Evolutionary conservation across 2,797 vertebrate genomes (phyloP).

Genomic region (Artibeus lituratus): DNA sequence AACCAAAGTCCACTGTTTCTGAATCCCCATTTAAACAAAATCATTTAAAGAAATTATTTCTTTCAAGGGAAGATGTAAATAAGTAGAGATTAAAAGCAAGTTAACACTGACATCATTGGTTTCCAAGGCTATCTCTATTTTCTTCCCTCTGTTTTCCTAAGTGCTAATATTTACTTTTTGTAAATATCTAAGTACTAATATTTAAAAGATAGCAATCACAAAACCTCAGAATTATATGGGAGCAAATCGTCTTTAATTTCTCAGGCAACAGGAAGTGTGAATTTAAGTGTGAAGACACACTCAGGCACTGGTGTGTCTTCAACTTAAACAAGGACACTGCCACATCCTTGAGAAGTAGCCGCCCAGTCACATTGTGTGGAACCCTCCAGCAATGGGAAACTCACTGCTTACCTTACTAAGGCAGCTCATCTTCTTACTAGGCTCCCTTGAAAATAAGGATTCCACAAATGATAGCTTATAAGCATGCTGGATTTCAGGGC

Average conservation of each 20-base stretch:
- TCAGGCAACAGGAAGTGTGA: neutral
- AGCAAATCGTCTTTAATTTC: neutral
- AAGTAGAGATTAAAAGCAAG: conserved; percentile 6
- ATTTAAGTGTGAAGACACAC: neutral
- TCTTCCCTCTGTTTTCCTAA: neutral
- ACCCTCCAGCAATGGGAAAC: neutral
- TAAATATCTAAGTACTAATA: neutral
- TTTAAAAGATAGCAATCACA: neutral
- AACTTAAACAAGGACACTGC: neutral
- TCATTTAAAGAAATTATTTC: neutral
- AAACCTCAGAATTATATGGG: neutral
- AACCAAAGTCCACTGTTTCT: neutral
- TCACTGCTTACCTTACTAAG: neutral
- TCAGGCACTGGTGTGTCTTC: neutral
- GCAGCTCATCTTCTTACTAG: neutral
- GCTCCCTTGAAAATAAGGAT: neutral
- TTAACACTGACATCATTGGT: neutral
- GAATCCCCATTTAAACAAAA: neutral
- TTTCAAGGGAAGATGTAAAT: neutral
- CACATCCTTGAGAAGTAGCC: neutral
- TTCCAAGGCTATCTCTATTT: neutral
- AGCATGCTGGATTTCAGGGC: neutral
- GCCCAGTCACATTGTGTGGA: neutral
- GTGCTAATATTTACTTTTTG: neutral
- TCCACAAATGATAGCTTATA: neutral